Conservation (phyloP, 2,113 vertebrate genomes). For the Eleginops maclovinus region DNA sequence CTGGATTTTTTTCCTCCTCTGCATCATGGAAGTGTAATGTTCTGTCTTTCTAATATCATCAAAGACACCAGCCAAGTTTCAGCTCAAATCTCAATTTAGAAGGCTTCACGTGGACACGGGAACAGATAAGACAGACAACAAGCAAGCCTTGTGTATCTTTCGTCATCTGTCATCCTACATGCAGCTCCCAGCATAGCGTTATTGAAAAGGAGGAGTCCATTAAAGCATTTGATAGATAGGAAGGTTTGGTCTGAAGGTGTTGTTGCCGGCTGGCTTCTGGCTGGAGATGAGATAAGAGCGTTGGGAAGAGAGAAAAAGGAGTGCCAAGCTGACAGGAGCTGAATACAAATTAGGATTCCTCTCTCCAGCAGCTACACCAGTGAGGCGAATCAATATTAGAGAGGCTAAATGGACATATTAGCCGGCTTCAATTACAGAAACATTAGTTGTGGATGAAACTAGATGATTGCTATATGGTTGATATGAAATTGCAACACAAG, state of each 20-base stretch:
- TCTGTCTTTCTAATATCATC: conserved; percentile 38
- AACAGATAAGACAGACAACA: conserved; percentile 53
- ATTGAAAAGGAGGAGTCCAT: conserved; percentile 75
- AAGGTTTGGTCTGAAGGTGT: conserved; percentile 63
- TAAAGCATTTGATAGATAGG: conserved; percentile 68
- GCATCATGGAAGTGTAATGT: conserved; percentile 29
- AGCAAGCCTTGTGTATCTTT: conserved; percentile 58
- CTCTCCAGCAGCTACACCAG: conserved; percentile 39
- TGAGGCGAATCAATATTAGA: conserved; percentile 40
- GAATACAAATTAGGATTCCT: conserved; percentile 71
- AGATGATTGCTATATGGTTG: conserved; percentile 12
- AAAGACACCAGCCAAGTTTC: conserved; percentile 39
- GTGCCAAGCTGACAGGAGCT: conserved; percentile 36
- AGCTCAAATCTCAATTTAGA: conserved; percentile 36
- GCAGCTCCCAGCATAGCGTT: conserved; percentile 53
- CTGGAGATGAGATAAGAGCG: conserved; percentile 76
- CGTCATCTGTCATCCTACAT: conserved; percentile 54
- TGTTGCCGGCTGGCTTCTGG: conserved; percentile 57
- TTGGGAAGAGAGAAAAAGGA: conserved; percentile 49
- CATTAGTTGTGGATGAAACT: conserved; percentile 31
- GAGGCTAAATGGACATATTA: conserved; percentile 56
- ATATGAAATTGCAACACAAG: conserved; percentile 23
- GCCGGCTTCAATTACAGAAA: conserved; percentile 26
- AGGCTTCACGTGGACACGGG: conserved; percentile 35
- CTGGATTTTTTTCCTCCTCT: neutral